Evolutionary conservation across 2,888 invertebrate species (phyloP).

Genomic region (Conchocele bisecta): DNA sequence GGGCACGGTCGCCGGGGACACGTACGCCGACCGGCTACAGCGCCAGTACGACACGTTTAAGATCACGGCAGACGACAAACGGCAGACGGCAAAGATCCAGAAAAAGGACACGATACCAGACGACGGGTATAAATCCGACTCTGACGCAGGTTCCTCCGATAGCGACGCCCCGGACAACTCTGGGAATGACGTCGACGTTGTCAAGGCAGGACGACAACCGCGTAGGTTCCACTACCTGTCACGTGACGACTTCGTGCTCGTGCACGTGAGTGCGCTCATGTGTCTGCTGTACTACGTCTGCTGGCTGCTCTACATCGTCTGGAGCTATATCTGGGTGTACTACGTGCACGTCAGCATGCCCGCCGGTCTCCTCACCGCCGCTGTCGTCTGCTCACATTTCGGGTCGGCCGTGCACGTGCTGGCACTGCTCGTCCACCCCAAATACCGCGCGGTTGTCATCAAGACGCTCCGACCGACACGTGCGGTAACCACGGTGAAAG

Average conservation of each 20-base stretch:
- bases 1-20: conserved; percentile 52
- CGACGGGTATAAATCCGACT: conserved; percentile 51
- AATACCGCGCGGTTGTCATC: conserved; percentile 25
- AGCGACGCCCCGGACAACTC: conserved; percentile 38
- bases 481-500: too few species aligned
- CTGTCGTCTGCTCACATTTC: conserved; percentile 35
- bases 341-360: conserved; percentile 42
- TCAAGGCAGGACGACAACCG: background rate
- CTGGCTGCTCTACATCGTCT: conserved; percentile 67
- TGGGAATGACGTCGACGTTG: background rate
- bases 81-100: conserved; percentile 56
- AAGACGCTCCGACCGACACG: conserved; percentile 33
- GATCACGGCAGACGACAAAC: conserved; percentile 55
- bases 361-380: conserved; percentile 29
- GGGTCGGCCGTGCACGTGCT: conserved; percentile 33
- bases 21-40: conserved; percentile 65
- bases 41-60: conserved; percentile 61
- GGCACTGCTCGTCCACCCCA: conserved; percentile 40
- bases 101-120: conserved; percentile 40
- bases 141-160: conserved; percentile 44
- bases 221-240: conserved; percentile 56
- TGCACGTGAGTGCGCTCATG: conserved; percentile 59
- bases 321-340: conserved; percentile 58
- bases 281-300: conserved; percentile 49
- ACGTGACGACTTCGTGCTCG: conserved; percentile 54